These are phyloP conservation scores for Strigamia maritima DNA, from an alignment of 2,888 invertebrate genomes.

Conservation along the genomic window DNA sequence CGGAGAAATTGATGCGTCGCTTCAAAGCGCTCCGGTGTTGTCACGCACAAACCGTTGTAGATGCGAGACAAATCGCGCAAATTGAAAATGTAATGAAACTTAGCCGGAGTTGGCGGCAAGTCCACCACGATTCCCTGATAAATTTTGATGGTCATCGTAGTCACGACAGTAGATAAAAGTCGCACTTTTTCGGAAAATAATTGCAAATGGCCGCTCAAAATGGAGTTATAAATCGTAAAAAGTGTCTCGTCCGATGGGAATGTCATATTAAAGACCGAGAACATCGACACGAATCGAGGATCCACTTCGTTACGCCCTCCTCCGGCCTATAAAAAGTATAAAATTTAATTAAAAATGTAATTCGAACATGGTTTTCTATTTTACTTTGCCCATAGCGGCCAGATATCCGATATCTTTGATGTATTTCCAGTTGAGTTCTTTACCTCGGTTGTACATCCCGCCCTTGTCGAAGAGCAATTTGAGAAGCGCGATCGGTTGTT, in stretches of 20 bases:
- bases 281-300: conserved; percentile 85
- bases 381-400: conserved; percentile 37
- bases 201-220: conserved; percentile 72
- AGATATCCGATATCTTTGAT: conserved; percentile 68
- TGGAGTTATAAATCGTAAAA: conserved; percentile 75
- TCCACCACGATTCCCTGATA: conserved; percentile 76
- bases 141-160: conserved; percentile 74
- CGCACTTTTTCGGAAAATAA: conserved; percentile 67
- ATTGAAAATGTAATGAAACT: conserved; percentile 94
- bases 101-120: conserved; percentile 84
- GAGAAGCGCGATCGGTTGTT: conserved; percentile 88
- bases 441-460: conserved; percentile 84
- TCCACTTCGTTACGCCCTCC: conserved; percentile 88
- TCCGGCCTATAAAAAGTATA: conserved; percentile 62
- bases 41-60: conserved; percentile 74
- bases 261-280: conserved; percentile 79
- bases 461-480: conserved; percentile 83
- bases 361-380: background rate
- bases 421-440: conserved; percentile 84
- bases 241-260: conserved; percentile 76
- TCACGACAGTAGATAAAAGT: conserved; percentile 64
- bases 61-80: conserved; percentile 84
- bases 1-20: conserved; percentile 69
- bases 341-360: background rate
- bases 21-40: conserved; percentile 67